Evolutionary conservation across 2,113 vertebrate species (phyloP).

Genomic region (Pteronura brasiliensis): DNA sequence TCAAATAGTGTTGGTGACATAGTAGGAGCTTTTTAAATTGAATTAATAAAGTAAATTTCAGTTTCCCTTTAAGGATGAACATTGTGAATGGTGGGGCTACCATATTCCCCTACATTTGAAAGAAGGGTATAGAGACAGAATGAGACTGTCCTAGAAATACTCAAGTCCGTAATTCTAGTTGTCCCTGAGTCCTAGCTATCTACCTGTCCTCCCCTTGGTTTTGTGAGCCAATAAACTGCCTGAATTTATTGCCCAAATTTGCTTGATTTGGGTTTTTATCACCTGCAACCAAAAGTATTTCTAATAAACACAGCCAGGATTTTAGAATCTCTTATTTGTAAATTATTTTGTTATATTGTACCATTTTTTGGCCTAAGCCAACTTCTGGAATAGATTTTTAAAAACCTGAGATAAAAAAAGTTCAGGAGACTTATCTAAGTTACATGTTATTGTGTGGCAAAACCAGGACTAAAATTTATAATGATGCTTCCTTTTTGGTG

Average conservation of each 20-base stretch:
- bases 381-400: background rate
- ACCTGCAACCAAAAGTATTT: background rate
- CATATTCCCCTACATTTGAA: background rate
- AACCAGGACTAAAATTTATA: background rate
- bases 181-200: background rate
- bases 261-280: conserved; percentile 16
- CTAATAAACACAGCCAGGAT: background rate
- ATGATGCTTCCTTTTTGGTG: background rate
- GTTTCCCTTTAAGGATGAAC: background rate
- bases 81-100: background rate
- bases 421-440: background rate
- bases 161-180: background rate
- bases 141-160: background rate
- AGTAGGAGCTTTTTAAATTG: background rate
- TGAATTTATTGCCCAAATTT: background rate
- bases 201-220: background rate
- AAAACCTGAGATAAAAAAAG: background rate
- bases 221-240: background rate
- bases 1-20: too few relatives aligned
- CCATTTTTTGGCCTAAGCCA: background rate
- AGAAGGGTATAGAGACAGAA: background rate
- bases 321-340: background rate
- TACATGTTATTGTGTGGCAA: background rate
- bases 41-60: background rate
- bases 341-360: background rate